Evolutionary conservation across 2,113 vertebrate genomes (phyloP).

Genomic region (Gavialis gangeticus): DNA sequence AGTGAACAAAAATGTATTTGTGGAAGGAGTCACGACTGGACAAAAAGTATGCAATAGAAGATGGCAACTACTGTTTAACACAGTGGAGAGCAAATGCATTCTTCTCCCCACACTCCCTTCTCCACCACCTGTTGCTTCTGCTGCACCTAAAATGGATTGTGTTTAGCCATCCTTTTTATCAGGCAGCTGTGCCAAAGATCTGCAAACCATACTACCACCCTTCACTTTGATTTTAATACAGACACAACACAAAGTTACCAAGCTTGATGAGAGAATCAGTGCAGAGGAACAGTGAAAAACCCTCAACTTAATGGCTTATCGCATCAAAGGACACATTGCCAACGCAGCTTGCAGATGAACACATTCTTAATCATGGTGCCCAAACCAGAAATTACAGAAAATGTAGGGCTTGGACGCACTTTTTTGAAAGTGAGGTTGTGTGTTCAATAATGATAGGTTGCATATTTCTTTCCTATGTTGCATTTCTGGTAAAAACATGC

Average conservation of each 20-base stretch:
- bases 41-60: background rate
- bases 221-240: too few species aligned
- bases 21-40: background rate
- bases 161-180: background rate
- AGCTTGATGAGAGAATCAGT: background rate
- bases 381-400: background rate
- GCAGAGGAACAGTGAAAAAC: background rate
- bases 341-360: background rate
- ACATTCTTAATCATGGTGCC: background rate
- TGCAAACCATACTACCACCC: rapidly evolving
- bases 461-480: background rate
- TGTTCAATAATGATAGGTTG: background rate
- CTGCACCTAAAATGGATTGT: background rate
- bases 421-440: background rate
- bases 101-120: background rate
- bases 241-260: too few species aligned
- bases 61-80: background rate
- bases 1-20: too few species aligned
- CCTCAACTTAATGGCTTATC: background rate
- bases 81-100: background rate
- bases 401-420: background rate
- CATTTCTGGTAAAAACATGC: rapidly evolving
- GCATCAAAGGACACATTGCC: background rate
- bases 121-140: too few species aligned
- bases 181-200: rapidly evolving